Base-by-base conservation (phyloP, 2,888 invertebrate genomes). In the Marronus borbonicus region DNA sequence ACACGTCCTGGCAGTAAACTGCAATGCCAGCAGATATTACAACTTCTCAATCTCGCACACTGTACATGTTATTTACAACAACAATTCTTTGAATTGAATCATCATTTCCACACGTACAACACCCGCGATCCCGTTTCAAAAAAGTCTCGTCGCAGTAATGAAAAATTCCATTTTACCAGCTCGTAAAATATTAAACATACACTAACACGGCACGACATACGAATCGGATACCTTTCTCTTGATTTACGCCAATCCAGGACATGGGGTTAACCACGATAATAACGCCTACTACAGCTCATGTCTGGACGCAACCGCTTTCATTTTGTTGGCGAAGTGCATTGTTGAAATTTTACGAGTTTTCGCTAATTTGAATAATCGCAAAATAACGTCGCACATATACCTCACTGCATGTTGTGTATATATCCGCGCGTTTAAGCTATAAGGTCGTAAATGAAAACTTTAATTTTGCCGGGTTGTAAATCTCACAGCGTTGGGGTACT, bases 311-410 rank as follows among this genome's bases (percentile, higher is more conserved):
- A 39, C n/a, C 10, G 65, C 36, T 36, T 31, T 36, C n/a, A 36
- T 65, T 65, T 36, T 44, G 31, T 36, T n/a, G 39, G 44, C 39
- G 36, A 36, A 65, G 65, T 65, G 39, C 65, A 65, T 31, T 65
- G 65, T 65, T 65, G 36, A 17, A 65, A 39, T 65, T 65, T 65
- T 65, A 65, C 39, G 65, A 65, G 65, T 65, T 65, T 65, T 36
- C 65, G 44, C 36, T 65, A 65, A 65, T 65, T 65, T 65, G 65
- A 65, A 65, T 36, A 39, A 39, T 65, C 36, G 14, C 36, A 36
- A 65, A 65, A 65, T 36, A 65, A 14, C 65, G n/a, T 65, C 55
- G 65, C 65, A 36, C 36, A 36, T 65, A 39, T n/a, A 7, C 3
- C 36, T 10, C n/a, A 5, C 36, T 17, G 20, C 55, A 17, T 58